These are phyloP conservation scores for Zenarchopterus dispar DNA, from an alignment of 2,797 vertebrate genomes.

Conservation along the genomic window DNA sequence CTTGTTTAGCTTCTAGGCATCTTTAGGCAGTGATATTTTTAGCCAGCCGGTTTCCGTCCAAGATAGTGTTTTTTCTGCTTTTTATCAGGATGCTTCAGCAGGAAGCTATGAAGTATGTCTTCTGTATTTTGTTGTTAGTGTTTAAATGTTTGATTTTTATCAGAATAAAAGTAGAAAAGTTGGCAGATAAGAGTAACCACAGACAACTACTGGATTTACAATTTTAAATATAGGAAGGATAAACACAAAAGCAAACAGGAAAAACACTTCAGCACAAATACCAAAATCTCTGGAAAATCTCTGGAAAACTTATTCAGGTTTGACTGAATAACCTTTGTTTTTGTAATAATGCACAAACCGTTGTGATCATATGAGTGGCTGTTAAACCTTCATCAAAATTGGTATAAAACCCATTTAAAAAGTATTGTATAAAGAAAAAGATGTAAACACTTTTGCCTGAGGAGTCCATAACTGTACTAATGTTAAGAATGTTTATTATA, in stretches of 20 bases:
- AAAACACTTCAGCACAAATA: slow-evolving; percentile 36
- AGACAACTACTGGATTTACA: neutral
- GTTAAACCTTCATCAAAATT: too few species aligned
- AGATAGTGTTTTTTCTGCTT: slow-evolving; percentile 36
- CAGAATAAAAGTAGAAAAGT: slow-evolving; percentile 6
- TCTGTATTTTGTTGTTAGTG: neutral
- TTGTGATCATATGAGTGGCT: neutral
- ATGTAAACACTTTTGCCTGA: too few species aligned
- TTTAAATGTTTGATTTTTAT: slow-evolving; percentile 13
- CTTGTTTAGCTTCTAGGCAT: slow-evolving; percentile 56
- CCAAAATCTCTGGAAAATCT: slow-evolving; percentile 51
- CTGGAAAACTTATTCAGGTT: too few species aligned
- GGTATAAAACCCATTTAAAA: too few species aligned
- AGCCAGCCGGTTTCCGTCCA: slow-evolving; percentile 50
- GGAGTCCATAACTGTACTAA: too few species aligned
- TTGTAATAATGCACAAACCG: neutral
- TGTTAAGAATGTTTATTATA: too few species aligned
- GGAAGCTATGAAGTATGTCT: slow-evolving; percentile 32
- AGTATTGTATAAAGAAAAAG: too few species aligned
- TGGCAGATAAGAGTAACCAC: neutral
- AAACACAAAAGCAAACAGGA: slow-evolving; percentile 8
- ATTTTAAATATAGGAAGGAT: slow-evolving; percentile 8
- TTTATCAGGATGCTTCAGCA: slow-evolving; percentile 37
- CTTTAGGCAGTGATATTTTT: slow-evolving; percentile 64
- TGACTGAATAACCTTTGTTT: neutral